phyloP scores from a whole-genome alignment of 2,888 invertebrate genomes.

The Loripinus fragilis region DNA sequence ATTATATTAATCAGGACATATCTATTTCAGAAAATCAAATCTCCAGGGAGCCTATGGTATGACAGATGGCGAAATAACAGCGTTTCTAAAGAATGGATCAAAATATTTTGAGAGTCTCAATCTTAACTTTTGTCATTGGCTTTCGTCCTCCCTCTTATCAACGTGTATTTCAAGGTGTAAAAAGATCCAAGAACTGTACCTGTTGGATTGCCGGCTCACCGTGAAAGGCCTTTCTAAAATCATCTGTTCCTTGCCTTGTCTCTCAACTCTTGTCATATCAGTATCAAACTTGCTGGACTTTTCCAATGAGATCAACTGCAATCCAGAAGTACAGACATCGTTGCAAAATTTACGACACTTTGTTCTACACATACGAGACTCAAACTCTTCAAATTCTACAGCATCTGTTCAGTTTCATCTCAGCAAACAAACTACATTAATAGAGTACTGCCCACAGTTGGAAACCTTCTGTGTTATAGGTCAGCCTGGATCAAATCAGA shows the following conservation, averaged over 20 bases:
- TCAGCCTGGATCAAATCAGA: conserved; percentile 74
- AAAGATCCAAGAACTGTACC: conserved; percentile 70
- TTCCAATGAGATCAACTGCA: conserved; percentile 73
- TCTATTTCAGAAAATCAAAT: conserved; percentile 70
- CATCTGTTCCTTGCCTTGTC: conserved; percentile 66
- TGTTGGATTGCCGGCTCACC: conserved; percentile 77
- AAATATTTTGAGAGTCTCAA: conserved; percentile 70
- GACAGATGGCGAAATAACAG: conserved; percentile 68
- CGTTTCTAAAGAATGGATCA: conserved; percentile 65
- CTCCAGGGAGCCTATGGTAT: conserved; percentile 65
- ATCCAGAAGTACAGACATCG: conserved; percentile 68
- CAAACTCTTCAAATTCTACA: conserved; percentile 62
- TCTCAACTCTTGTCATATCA: conserved; percentile 75
- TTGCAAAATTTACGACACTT: conserved; percentile 71
- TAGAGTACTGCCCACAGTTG: conserved; percentile 78
- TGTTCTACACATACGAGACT: conserved; percentile 76
- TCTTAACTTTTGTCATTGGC: conserved; percentile 80
- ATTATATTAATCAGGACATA: no score
- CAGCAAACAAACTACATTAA: conserved; percentile 73
- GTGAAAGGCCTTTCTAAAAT: conserved; percentile 74
- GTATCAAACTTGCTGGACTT: conserved; percentile 76
- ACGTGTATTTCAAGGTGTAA: conserved; percentile 72
- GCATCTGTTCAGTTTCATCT: conserved; percentile 75
- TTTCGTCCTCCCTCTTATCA: conserved; percentile 66
- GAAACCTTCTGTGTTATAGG: conserved; percentile 78